A percentile compares a stretch with the other conserved stretches of the same genome.
Evolutionary conservation across 2,888 invertebrate species (phyloP).

Genomic region (Phanerotoma sp.): DNA sequence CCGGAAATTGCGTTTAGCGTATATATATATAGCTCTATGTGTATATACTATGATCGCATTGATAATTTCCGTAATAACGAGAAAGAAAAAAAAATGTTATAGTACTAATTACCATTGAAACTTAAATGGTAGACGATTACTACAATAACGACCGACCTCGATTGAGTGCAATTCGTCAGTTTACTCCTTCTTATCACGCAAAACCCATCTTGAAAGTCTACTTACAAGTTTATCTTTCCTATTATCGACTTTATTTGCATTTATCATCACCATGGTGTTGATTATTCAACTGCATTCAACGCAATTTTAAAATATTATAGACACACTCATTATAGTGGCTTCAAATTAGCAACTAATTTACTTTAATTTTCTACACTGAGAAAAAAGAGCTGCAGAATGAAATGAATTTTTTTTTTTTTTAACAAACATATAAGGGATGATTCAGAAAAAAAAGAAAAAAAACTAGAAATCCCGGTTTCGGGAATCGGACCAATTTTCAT

Average conservation of each 20-base stretch:
- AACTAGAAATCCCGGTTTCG: no score
- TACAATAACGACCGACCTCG: conserved; percentile 29
- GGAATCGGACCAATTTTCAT: no score
- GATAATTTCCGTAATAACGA: conserved; percentile 12
- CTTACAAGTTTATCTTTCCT: not conserved
- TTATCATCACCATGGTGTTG: not conserved
- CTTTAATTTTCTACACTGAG: no score
- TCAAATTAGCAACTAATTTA: no score
- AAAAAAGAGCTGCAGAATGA: no score
- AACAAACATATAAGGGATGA: no score
- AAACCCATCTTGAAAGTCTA: conserved; percentile 22
- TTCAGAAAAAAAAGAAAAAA: no score
- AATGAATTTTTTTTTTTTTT: no score
- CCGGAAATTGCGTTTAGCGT: conserved; percentile 27
- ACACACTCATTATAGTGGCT: no score
- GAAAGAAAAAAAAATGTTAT: conserved; percentile 15
- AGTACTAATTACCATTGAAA: conserved; percentile 22
- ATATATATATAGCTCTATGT: conserved; percentile 10
- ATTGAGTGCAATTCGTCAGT: conserved; percentile 22
- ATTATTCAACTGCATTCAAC: no score
- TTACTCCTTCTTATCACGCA: conserved; percentile 32
- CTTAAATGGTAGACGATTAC: conserved; percentile 26
- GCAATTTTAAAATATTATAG: no score
- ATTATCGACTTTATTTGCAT: not conserved
- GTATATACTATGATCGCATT: conserved; percentile 14